A percentile compares a stretch with the other conserved stretches of the same genome.
These are phyloP conservation scores for Chiroxiphia lanceolata DNA, from an alignment of 2,797 vertebrate genomes.

Conservation along the genomic window DNA sequence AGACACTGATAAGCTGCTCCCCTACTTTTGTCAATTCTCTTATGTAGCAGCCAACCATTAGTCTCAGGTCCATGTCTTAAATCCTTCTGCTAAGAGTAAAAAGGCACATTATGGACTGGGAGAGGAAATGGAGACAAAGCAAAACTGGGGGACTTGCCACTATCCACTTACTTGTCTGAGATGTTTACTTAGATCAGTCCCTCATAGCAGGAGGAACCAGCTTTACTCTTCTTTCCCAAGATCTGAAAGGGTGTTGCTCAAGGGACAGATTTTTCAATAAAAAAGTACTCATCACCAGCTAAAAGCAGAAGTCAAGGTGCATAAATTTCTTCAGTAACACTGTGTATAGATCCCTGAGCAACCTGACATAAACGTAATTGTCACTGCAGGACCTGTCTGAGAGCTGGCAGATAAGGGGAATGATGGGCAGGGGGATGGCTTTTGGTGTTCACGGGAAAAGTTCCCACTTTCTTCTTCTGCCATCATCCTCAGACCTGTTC, in stretches of 20 bases:
- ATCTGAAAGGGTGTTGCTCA: neutral
- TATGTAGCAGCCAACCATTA: neutral
- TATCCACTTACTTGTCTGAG: neutral
- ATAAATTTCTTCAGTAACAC: neutral
- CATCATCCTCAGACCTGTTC: neutral
- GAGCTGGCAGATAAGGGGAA: neutral
- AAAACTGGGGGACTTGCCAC: neutral
- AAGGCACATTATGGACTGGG: neutral
- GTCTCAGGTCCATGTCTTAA: neutral
- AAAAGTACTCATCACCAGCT: neutral
- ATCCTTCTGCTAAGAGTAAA: neutral
- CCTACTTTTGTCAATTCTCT: neutral
- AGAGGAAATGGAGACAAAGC: neutral
- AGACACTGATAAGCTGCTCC: neutral
- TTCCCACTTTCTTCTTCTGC: neutral
- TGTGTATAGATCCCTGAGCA: neutral
- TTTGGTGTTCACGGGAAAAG: neutral
- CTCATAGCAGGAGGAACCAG: neutral
- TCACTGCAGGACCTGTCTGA: neutral
- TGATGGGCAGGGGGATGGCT: rapidly evolving
- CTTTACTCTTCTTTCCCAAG: neutral
- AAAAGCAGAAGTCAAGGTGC: neutral
- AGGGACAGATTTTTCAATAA: neutral
- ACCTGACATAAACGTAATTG: neutral
- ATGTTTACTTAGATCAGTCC: neutral